Percentiles rank a stretch among this genome's conserved stretches.
Conservation (phyloP, 2,113 vertebrate species). For the Sinocyclocheilus grahami region DNA sequence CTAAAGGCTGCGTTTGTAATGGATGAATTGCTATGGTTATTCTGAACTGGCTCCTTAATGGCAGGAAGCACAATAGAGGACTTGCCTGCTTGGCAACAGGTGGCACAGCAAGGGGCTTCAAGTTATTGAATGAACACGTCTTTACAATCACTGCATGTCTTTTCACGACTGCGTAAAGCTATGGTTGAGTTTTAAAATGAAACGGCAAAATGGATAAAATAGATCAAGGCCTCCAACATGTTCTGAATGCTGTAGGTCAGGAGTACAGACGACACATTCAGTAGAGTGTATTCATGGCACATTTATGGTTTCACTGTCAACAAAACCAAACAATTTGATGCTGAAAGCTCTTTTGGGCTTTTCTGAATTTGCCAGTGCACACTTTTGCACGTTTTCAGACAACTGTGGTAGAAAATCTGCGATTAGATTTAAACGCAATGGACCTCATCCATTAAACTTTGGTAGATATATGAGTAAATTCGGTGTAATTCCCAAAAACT, state of each 20-base stretch:
- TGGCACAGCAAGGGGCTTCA: neutral
- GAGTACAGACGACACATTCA: neutral
- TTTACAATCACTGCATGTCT: conserved; percentile 1
- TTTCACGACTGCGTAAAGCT: neutral
- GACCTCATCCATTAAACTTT: neutral
- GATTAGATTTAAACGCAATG: neutral
- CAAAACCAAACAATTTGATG: neutral
- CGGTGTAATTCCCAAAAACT: too few species aligned
- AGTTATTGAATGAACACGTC: neutral
- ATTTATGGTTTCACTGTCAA: neutral
- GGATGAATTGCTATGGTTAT: neutral
- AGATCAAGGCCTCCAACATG: neutral
- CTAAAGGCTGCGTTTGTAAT: neutral
- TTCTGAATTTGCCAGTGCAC: neutral
- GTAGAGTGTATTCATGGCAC: neutral
- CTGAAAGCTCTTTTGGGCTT: neutral
- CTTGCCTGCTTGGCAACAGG: neutral
- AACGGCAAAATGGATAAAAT: neutral
- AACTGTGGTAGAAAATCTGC: neutral
- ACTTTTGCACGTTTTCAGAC: neutral
- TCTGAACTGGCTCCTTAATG: neutral
- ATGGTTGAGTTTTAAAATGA: neutral
- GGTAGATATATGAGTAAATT: neutral
- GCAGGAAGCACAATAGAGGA: neutral
- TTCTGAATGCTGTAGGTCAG: neutral